Evolutionary conservation across 1,140 invertebrate species (phyloP).

Genomic region (Drosophila rufa): DNA sequence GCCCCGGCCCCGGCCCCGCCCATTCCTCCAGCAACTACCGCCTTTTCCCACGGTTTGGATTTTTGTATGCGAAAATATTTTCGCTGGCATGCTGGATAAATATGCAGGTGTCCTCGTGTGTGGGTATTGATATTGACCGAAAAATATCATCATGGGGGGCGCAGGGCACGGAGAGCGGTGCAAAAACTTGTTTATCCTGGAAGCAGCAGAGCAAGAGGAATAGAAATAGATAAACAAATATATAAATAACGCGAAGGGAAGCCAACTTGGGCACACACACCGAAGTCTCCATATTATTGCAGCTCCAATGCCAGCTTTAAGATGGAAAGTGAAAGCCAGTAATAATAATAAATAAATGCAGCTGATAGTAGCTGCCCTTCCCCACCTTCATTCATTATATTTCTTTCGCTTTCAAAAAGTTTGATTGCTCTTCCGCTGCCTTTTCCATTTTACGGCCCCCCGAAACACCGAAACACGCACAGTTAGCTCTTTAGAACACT

Average conservation of each 20-base stretch:
- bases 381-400: conserved; percentile 25
- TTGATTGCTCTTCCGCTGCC: conserved; percentile 39
- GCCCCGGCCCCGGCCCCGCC: not conserved
- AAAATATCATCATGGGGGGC: conserved; percentile 32
- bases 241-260: conserved; percentile 30
- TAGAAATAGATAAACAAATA: conserved; percentile 56
- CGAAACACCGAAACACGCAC: conserved; percentile 3
- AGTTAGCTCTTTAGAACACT: conserved; percentile 18
- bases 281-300: not conserved
- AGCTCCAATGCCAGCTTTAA: conserved; percentile 2
- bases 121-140: conserved; percentile 66
- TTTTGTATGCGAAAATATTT: conserved; percentile 59
- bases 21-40: not conserved
- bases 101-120: conserved; percentile 34
- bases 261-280: not conserved
- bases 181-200: conserved; percentile 32
- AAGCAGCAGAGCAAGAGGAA: conserved; percentile 31
- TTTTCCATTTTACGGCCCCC: conserved; percentile 21
- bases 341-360: not conserved
- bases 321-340: not conserved
- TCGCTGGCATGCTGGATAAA: conserved; percentile 28
- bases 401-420: conserved; percentile 36
- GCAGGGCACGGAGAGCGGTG: too few species aligned
- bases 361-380: not conserved
- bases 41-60: conserved; percentile 1